These are phyloP conservation scores for Oopsacas minuta DNA, from an alignment of 37 sponge, comb jelly and placozoan genomes.

Conservation along the genomic window DNA sequence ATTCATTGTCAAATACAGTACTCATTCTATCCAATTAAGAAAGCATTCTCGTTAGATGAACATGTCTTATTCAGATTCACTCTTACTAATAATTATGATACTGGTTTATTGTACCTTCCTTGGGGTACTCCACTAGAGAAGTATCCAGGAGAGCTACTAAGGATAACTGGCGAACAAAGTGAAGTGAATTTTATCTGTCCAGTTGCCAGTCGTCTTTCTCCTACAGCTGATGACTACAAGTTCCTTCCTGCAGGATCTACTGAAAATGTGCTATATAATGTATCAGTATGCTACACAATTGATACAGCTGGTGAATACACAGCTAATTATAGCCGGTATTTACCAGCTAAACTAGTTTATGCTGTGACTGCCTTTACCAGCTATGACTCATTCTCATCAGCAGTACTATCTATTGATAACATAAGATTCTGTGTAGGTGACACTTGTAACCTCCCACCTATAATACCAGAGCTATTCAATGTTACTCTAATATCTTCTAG, in stretches of 20 bases:
- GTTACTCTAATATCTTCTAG: background rate
- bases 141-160: background rate
- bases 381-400: background rate
- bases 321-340: background rate
- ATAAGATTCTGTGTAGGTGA: background rate
- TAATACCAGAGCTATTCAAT: background rate
- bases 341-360: background rate
- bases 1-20: background rate
- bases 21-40: constrained; percentile 9
- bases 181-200: background rate
- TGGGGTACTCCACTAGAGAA: background rate
- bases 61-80: background rate
- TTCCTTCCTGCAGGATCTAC: background rate
- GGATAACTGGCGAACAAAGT: background rate
- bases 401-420: background rate
- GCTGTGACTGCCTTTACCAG: background rate
- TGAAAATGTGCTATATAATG: background rate
- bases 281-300: background rate
- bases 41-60: background rate
- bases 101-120: background rate
- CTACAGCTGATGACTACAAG: background rate
- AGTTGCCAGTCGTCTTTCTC: background rate
- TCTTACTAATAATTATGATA: background rate
- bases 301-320: background rate
- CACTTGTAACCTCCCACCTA: background rate